Percentiles rank a stretch among this genome's conserved stretches.
These are phyloP conservation scores for Anhinga rufa DNA, from an alignment of 2,113 vertebrate species.

Conservation along the genomic window DNA sequence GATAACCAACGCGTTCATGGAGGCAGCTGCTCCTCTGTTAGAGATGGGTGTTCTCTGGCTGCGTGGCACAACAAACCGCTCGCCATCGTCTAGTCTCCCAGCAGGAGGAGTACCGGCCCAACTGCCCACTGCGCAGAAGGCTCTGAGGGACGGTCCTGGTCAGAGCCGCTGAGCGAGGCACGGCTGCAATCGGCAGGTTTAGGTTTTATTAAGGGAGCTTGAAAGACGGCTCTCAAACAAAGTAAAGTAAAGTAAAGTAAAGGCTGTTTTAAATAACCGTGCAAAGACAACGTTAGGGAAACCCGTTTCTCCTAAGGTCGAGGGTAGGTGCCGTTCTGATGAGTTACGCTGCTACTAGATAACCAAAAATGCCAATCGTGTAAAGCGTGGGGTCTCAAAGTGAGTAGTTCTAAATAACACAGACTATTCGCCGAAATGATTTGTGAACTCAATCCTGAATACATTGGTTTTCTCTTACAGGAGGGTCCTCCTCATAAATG, in stretches of 20 bases:
- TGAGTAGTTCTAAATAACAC: not conserved
- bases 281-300: not conserved
- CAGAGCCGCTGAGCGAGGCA: not conserved
- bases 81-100: fast-evolving
- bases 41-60: not conserved
- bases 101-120: not conserved
- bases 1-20: fast-evolving
- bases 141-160: not conserved
- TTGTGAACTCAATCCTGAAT: slow-evolving; percentile 57
- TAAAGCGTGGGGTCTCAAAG: not conserved
- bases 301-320: fast-evolving
- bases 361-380: not conserved
- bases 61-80: fast-evolving
- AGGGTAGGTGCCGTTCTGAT: not conserved
- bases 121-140: fast-evolving
- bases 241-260: not conserved
- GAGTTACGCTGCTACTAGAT: not conserved
- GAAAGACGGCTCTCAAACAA: not conserved
- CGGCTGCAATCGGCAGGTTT: not conserved
- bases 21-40: not conserved
- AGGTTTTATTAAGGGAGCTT: not conserved
- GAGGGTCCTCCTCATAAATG: slow-evolving; percentile 99
- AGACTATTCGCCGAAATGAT: not conserved
- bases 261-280: not conserved
- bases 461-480: slow-evolving; percentile 88